Conservation (phyloP, 2,113 vertebrate species). For the Zonotrichia leucophrys region DNA sequence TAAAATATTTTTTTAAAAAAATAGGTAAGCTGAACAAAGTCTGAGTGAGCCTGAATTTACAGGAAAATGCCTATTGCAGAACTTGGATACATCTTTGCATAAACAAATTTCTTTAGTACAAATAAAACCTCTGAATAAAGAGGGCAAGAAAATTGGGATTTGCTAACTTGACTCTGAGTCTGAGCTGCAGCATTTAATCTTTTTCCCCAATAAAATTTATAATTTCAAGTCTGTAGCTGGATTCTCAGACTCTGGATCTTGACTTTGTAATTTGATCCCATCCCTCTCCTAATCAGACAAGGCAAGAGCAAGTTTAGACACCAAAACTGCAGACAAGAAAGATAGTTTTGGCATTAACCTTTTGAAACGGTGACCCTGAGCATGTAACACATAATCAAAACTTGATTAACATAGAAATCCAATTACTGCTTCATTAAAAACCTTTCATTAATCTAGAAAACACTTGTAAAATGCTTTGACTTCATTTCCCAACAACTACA, state of each 20-base stretch:
- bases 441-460: slow-evolving; percentile 27
- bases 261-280: background rate
- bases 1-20: background rate
- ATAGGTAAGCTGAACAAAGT: background rate
- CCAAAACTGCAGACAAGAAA: background rate
- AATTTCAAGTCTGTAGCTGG: background rate
- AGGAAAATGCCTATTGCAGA: background rate
- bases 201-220: background rate
- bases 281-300: background rate
- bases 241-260: background rate
- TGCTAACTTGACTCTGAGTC: background rate
- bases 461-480: background rate
- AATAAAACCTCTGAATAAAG: background rate
- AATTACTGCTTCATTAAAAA: slow-evolving; percentile 34
- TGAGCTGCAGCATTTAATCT: background rate
- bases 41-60: background rate
- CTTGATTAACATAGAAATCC: slow-evolving; percentile 42
- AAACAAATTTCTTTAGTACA: background rate
- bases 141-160: background rate
- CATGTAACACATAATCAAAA: slow-evolving; percentile 34
- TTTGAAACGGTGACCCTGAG: background rate
- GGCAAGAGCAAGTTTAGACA: background rate
- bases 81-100: background rate
- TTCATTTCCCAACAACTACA: background rate
- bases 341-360: background rate